Conservation (phyloP, 2,113 vertebrate species). For the Pelobates fuscus region DNA sequence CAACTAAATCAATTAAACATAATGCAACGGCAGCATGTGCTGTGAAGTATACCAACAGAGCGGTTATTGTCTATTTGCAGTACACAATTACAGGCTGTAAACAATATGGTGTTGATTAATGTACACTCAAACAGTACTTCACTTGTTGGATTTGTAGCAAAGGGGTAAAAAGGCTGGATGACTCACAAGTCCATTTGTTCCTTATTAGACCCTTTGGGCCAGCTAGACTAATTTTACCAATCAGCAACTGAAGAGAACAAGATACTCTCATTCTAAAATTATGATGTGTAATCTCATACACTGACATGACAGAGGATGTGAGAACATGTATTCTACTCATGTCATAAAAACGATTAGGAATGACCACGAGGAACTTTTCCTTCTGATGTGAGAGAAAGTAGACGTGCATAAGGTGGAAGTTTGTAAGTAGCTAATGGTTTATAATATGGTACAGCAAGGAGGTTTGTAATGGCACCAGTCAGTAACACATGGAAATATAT, state of each 20-base stretch:
- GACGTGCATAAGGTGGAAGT: too few species aligned
- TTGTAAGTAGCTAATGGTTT: neutral
- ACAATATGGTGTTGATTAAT: constrained; percentile 40
- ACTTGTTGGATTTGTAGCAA: constrained; percentile 40
- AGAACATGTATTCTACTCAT: constrained; percentile 11
- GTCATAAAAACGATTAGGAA: constrained; percentile 7
- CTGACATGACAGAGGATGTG: constrained; percentile 1
- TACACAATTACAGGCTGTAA: constrained; percentile 41
- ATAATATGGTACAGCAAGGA: too few species aligned
- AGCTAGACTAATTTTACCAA: constrained; percentile 11
- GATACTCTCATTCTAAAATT: constrained; percentile 7
- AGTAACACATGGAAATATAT: too few species aligned
- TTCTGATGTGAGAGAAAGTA: too few species aligned
- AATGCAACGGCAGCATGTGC: constrained; percentile 33
- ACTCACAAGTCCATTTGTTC: constrained; percentile 38
- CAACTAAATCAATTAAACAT: constrained; percentile 47
- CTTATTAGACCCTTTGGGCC: constrained; percentile 20
- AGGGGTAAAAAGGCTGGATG: constrained; percentile 40
- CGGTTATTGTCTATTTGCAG: constrained; percentile 37
- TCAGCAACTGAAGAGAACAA: constrained; percentile 20
- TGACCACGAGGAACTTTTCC: neutral
- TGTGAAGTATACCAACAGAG: constrained; percentile 37
- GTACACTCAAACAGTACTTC: constrained; percentile 33
- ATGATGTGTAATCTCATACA: neutral
- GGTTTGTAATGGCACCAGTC: too few species aligned